phyloP scores from a whole-genome alignment of 2,888 invertebrate genomes.

The Sinodicranocentrus sp. region DNA sequence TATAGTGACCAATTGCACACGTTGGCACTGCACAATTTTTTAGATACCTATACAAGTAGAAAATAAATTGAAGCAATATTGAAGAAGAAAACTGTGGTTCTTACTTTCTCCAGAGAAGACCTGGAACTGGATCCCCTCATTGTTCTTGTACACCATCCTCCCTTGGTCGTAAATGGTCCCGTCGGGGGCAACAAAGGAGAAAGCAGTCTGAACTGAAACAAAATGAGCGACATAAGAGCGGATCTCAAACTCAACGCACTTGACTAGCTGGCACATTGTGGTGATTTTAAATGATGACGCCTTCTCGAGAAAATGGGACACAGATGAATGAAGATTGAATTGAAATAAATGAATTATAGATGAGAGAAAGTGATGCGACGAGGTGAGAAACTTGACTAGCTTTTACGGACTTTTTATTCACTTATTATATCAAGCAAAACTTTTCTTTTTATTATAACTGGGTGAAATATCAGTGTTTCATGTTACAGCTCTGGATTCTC shows the following conservation, averaged over 20 bases:
- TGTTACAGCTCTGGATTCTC: too few relatives aligned
- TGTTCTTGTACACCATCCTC: slow-evolving; percentile 70
- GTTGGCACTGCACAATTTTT: too few relatives aligned
- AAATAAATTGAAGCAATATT: too few relatives aligned
- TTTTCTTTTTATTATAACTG: too few relatives aligned
- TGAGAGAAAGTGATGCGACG: neutral
- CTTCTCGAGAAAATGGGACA: slow-evolving; percentile 27
- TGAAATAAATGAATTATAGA: slow-evolving; percentile 41
- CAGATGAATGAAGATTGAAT: slow-evolving; percentile 49
- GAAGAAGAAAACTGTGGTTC: neutral
- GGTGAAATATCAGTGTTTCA: too few relatives aligned
- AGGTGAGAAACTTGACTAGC: slow-evolving; percentile 30
- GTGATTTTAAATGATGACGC: slow-evolving; percentile 30
- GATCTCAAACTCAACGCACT: slow-evolving; percentile 72
- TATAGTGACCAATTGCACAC: too few relatives aligned
- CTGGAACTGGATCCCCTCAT: slow-evolving; percentile 64
- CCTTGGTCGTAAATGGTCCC: slow-evolving; percentile 64
- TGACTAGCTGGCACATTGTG: slow-evolving; percentile 71
- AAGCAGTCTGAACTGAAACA: slow-evolving; percentile 70
- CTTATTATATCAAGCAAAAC: too few relatives aligned
- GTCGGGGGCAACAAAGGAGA: slow-evolving; percentile 68
- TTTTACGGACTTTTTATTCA: neutral
- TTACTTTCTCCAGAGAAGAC: slow-evolving; percentile 70
- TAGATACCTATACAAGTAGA: too few relatives aligned
- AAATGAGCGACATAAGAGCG: slow-evolving; percentile 72